These are phyloP conservation scores for Acanthoscelides obtectus DNA, from an alignment of 2,888 invertebrate genomes.

Conservation along the genomic window DNA sequence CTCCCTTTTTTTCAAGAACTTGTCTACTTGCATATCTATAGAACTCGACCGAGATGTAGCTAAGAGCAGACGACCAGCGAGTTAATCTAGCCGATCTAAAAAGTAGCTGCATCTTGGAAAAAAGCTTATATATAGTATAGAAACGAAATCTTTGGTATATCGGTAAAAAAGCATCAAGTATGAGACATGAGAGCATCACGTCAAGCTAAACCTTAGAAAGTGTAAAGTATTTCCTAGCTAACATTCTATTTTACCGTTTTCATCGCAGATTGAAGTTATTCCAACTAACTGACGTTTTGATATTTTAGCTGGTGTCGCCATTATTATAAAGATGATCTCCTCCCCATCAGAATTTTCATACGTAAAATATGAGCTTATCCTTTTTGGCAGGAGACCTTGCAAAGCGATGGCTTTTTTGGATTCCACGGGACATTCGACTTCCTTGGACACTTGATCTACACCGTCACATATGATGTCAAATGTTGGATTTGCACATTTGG, in stretches of 20 bases:
- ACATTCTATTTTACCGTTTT: not conserved
- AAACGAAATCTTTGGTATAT: too few relatives aligned
- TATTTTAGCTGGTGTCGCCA: not conserved
- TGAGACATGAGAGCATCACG: too few relatives aligned
- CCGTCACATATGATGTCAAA: not conserved
- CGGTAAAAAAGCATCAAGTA: too few relatives aligned
- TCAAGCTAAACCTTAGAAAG: too few relatives aligned
- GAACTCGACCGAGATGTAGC: too few relatives aligned
- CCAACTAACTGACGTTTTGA: not conserved
- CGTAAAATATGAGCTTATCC: not conserved
- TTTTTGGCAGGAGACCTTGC: not conserved
- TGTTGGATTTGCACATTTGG: not conserved
- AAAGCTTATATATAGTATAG: too few relatives aligned
- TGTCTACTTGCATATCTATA: too few relatives aligned
- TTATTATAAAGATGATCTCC: not conserved
- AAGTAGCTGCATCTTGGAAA: too few relatives aligned
- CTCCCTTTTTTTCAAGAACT: too few relatives aligned
- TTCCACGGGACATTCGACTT: not conserved
- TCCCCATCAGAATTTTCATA: not conserved
- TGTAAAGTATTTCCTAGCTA: not conserved
- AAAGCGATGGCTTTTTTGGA: not conserved
- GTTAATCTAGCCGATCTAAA: too few relatives aligned
- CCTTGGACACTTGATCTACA: not conserved
- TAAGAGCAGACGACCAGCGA: too few relatives aligned
- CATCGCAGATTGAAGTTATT: not conserved